Evolutionary conservation across 2,888 invertebrate genomes (phyloP), one percentile per base, ranked within the genome.

Genomic region (Mythimna ferrago): DNA sequence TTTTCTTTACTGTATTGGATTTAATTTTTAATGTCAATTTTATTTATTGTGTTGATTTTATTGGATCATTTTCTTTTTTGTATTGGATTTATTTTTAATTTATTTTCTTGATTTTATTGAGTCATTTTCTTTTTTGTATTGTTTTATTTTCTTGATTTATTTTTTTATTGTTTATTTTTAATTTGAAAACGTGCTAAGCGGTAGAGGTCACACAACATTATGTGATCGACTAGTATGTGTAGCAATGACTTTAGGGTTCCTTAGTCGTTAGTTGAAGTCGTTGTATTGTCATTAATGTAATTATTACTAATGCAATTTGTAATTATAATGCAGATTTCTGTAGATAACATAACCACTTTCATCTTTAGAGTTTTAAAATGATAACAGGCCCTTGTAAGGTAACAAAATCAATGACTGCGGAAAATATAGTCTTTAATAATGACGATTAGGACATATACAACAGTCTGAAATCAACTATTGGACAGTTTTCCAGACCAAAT

Each of bases 221-320:
- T 82, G 76, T 83, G 83, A 71, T 79, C 62, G 66, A n/a, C 64
- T 61, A 11, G 57, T 79, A 85, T 76, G n/a, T 83, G 66, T 76
- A 75, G 78, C 89, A 87, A 9, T 84, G 61, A 14, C 54, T 60
- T 78, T 71, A 75, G 83, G 54, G 66, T 72, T 85, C 85, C 74
- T 48, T 60, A 26, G 32, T 71, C 60, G 35, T 62, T 62, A 38
- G 11, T 19, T 57, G 21, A 11, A 60, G 2, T 73, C 63, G 32
- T 64, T 70, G 11, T 11, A 41, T 54, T 54, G 38, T 16, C 10
- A 51, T 63, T 69, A n/a, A n/a, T 3, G 32, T 66, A 57, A 60
- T 44, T 44, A 11, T 62, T 38, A 4, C 38, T 70, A 66, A 53
- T 66, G 6, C 16, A 2, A 26, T 21, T 35, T 48, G 16, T 74